Percentiles rank a stretch among this genome's conserved stretches.
phyloP scores from a whole-genome alignment of 23 tunicate genomes.

The Oikopleura dioica region DNA sequence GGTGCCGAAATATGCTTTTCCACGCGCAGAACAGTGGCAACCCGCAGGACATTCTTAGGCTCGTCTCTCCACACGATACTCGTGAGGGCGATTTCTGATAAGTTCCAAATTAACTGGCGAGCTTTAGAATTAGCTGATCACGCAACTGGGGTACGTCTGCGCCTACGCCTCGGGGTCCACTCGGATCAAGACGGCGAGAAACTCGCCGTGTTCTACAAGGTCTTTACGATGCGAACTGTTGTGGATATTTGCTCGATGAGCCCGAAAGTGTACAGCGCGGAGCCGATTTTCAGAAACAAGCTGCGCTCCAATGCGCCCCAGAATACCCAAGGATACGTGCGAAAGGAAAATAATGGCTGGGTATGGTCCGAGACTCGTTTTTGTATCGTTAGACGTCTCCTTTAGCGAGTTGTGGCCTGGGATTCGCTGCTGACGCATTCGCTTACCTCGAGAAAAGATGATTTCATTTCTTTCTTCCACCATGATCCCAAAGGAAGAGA shows the following conservation, averaged over 20 bases:
- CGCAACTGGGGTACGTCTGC: not conserved
- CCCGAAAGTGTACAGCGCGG: slow-evolving; percentile 88
- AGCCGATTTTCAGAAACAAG: too few species aligned
- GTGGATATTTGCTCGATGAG: slow-evolving; percentile 73
- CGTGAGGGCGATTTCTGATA: not conserved
- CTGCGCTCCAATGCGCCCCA: too few species aligned
- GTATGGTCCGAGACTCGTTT: too few species aligned
- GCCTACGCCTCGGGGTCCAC: not conserved
- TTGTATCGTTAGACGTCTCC: too few species aligned
- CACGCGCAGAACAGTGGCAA: not conserved
- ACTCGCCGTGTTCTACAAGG: not conserved
- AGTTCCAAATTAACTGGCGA: not conserved
- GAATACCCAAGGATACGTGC: not conserved
- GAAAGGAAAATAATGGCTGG: not conserved
- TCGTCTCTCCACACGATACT: not conserved
- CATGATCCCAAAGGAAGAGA: not conserved
- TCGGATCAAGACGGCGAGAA: slow-evolving; percentile 10
- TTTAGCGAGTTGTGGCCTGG: slow-evolving; percentile 12
- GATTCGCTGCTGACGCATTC: slow-evolving; percentile 3
- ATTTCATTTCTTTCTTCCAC: not conserved
- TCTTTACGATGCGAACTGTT: not conserved
- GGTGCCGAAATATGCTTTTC: not conserved
- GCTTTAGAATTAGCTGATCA: not conserved
- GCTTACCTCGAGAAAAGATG: not conserved
- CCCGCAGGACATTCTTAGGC: not conserved